These are phyloP conservation scores for Periphyllus acericola DNA, from an alignment of 2,888 invertebrate species.

Conservation along the genomic window DNA sequence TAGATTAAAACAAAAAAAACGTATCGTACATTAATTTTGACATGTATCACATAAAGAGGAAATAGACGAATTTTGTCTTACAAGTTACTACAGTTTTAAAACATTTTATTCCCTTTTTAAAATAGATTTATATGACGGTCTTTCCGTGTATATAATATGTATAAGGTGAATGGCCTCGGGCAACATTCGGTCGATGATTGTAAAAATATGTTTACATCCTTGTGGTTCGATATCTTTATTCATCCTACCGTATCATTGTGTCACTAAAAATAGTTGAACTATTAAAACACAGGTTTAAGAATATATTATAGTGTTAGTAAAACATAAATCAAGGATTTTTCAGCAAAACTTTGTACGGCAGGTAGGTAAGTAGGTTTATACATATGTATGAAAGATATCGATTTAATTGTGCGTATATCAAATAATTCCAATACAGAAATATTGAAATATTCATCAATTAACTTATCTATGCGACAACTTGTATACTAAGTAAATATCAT, in stretches of 20 bases:
- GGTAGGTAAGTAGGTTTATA: neutral
- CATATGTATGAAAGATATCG: neutral
- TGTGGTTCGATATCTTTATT: conserved; percentile 11
- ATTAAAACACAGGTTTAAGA: neutral
- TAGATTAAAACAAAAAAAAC: neutral
- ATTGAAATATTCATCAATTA: neutral
- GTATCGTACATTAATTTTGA: neutral
- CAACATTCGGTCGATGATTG: conserved; percentile 1
- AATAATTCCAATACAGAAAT: neutral
- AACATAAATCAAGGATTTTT: neutral
- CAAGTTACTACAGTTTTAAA: neutral
- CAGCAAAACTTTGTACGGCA: neutral
- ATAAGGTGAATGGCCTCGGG: conserved; percentile 43
- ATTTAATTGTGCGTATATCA: neutral
- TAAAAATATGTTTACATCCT: conserved; percentile 32
- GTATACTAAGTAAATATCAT: neutral
- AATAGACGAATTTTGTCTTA: neutral
- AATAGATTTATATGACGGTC: conserved; percentile 2
- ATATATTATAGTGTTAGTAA: neutral
- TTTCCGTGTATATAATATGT: conserved; percentile 2
- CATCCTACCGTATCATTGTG: neutral
- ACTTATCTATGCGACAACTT: neutral
- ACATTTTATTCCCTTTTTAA: neutral
- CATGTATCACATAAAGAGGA: neutral
- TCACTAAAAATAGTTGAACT: neutral